Evolutionary conservation across 2,888 invertebrate genomes (phyloP).

Genomic region (Drosophila meridionalis): DNA sequence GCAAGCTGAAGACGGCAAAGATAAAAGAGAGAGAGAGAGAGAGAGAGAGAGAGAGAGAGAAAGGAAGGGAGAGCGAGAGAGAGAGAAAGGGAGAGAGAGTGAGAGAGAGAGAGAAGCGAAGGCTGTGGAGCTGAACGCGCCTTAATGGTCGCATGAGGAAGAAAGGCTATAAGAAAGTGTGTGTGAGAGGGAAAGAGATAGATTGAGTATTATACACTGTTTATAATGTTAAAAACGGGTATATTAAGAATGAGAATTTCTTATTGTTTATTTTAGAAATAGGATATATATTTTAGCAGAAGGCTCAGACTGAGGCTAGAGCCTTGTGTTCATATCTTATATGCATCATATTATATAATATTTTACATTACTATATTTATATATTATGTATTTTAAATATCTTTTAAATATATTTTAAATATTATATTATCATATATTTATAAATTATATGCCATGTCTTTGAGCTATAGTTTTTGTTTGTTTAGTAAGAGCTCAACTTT

Average conservation of each 20-base stretch:
- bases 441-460: too few species aligned
- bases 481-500: too few species aligned
- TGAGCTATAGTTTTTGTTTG: too few species aligned
- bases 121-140: too few species aligned
- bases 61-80: background rate
- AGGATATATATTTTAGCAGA: background rate
- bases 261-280: background rate
- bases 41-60: background rate
- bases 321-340: background rate
- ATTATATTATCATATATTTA: too few species aligned
- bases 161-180: background rate
- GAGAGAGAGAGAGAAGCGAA: background rate
- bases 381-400: too few species aligned
- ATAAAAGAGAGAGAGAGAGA: too few species aligned
- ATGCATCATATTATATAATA: too few species aligned
- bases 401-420: too few species aligned
- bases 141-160: too few species aligned
- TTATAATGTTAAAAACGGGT: background rate
- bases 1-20: conserved; percentile 4
- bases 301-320: background rate
- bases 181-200: background rate
- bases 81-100: background rate
- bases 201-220: background rate
- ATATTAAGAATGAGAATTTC: background rate
- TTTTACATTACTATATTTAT: too few species aligned